Conservation (phyloP, 2,888 invertebrate species). For the Aphidius colemani region DNA sequence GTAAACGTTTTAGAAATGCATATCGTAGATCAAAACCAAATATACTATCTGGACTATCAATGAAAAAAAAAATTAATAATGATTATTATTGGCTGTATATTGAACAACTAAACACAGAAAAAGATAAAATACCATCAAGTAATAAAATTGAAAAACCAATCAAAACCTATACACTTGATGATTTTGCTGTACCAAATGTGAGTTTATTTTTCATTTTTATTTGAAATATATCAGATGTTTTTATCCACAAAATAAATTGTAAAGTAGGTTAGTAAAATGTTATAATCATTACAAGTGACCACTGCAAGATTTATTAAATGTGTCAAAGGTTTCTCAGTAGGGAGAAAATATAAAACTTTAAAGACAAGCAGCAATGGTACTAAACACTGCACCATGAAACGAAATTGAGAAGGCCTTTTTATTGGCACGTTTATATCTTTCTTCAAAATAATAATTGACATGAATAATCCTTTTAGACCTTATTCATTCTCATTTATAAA, state of each 20-base stretch:
- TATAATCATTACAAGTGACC: too few species aligned
- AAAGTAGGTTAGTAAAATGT: too few species aligned
- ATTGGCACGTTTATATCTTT: slow-evolving; percentile 36
- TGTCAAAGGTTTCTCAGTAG: too few species aligned
- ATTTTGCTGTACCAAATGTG: slow-evolving; percentile 19
- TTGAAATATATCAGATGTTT: background rate
- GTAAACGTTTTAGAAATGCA: slow-evolving; percentile 11
- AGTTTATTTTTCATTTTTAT: background rate
- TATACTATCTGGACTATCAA: too few species aligned
- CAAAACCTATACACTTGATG: slow-evolving; percentile 19
- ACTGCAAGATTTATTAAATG: too few species aligned
- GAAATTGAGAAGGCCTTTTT: slow-evolving; percentile 35
- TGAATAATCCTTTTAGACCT: background rate
- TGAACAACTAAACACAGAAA: slow-evolving; percentile 8
- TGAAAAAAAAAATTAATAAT: background rate
- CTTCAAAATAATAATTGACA: slow-evolving; percentile 36
- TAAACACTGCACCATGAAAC: background rate
- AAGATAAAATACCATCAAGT: background rate
- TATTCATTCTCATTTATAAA: slow-evolving; percentile 1
- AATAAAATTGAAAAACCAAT: background rate
- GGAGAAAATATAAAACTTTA: slow-evolving; percentile 1
- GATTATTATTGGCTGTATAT: slow-evolving; percentile 24
- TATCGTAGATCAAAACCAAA: background rate
- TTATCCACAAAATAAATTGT: too few species aligned
- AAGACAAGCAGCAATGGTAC: slow-evolving; percentile 23